A percentile compares a stretch with the other conserved stretches of the same genome.
Evolutionary conservation across 1,140 invertebrate genomes (phyloP).

Genomic region (Aphidius gifuensis): DNA sequence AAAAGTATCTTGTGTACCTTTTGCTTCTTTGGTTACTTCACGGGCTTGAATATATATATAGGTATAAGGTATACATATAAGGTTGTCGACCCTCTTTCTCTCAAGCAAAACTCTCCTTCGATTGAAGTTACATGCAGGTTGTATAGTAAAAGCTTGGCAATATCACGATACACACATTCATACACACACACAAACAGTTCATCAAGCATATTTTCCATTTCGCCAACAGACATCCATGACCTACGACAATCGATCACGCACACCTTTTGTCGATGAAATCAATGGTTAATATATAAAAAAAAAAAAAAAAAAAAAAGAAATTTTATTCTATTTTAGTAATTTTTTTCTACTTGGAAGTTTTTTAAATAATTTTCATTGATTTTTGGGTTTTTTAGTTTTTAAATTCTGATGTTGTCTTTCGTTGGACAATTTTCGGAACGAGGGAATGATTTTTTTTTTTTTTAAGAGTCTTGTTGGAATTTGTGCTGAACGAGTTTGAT

Average conservation of each 20-base stretch:
- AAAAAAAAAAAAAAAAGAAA: neutral
- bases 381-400: neutral
- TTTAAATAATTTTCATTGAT: conserved; percentile 13
- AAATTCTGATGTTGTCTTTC: too few species aligned
- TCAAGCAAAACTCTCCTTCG: neutral
- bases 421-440: neutral
- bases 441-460: neutral
- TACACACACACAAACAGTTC: neutral
- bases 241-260: conserved; percentile 16
- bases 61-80: neutral
- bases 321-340: neutral
- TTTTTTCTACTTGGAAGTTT: neutral
- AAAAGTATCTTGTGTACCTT: neutral
- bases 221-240: conserved; percentile 4
- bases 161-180: neutral
- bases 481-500: conserved; percentile 33
- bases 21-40: too few species aligned
- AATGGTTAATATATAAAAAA: neutral
- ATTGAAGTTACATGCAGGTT: neutral
- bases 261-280: neutral
- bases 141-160: neutral
- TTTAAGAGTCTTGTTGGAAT: conserved; percentile 12
- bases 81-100: conserved; percentile 6
- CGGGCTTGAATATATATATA: neutral
- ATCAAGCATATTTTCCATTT: neutral